These are phyloP conservation scores for Macrophya annulata DNA, from an alignment of 2,888 invertebrate genomes.

Conservation along the genomic window DNA sequence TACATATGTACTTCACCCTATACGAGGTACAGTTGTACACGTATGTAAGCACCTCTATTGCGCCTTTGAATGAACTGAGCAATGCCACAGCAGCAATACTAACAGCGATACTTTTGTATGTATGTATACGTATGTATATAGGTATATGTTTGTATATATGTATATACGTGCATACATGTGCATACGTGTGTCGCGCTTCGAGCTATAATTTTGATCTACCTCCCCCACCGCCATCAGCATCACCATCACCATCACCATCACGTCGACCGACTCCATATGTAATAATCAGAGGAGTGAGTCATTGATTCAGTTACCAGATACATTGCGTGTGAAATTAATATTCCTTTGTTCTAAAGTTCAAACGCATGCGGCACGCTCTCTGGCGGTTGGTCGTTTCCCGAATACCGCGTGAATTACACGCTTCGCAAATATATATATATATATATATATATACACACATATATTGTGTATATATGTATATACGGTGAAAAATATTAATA, in stretches of 20 bases:
- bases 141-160: no score
- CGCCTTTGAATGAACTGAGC: slow-evolving; percentile 42
- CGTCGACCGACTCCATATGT: slow-evolving; percentile 65
- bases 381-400: slow-evolving; percentile 8
- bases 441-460: no score
- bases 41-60: slow-evolving; percentile 9
- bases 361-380: slow-evolving; percentile 26
- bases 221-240: slow-evolving; percentile 50
- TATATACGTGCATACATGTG: neutral
- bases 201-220: slow-evolving; percentile 60
- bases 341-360: slow-evolving; percentile 63
- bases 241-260: slow-evolving; percentile 55
- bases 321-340: slow-evolving; percentile 66
- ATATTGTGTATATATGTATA: no score
- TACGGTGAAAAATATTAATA: no score
- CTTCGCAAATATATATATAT: neutral
- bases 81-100: slow-evolving; percentile 6
- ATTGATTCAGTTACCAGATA: slow-evolving; percentile 71
- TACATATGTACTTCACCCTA: neutral
- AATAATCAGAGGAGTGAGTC: slow-evolving; percentile 71
- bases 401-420: slow-evolving; percentile 3
- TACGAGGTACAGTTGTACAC: slow-evolving; percentile 9
- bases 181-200: slow-evolving; percentile 51
- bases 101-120: neutral
- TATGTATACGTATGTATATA: neutral